Conservation (phyloP, 1,140 invertebrate species). For the Mycetomoellerius zeteki region DNA sequence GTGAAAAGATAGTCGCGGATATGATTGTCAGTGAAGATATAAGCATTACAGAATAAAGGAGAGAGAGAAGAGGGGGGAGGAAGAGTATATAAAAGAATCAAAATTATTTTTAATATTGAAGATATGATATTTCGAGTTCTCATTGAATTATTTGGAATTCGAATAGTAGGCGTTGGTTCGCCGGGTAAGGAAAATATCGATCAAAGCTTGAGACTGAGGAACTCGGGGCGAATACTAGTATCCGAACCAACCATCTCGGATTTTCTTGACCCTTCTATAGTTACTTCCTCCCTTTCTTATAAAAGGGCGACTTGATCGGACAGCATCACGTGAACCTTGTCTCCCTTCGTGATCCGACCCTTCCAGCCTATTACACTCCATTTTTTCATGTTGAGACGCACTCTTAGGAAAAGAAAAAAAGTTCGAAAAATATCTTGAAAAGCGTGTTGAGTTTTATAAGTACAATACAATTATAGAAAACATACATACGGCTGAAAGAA, state of each 20-base stretch:
- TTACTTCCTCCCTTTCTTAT: conserved; percentile 49
- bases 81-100: background rate
- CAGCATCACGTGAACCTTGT: conserved; percentile 43
- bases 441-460: conserved; percentile 1
- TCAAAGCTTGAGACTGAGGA: conserved; percentile 27
- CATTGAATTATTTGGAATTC: conserved; percentile 55
- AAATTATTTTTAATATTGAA: conserved; percentile 4
- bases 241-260: conserved; percentile 48
- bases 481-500: background rate
- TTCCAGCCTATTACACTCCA: conserved; percentile 22
- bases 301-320: conserved; percentile 58
- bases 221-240: conserved; percentile 49
- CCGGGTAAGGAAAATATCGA: conserved; percentile 62
- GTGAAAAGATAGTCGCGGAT: background rate
- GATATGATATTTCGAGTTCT: background rate
- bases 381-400: conserved; percentile 31
- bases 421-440: conserved; percentile 19
- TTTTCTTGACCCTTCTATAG: conserved; percentile 40
- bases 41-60: background rate
- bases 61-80: background rate
- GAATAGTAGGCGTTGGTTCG: conserved; percentile 38
- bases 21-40: background rate
- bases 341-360: background rate
- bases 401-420: background rate
- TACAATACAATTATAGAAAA: background rate